Percentiles rank a stretch among this genome's conserved stretches.
Conservation (phyloP, 2,888 invertebrate genomes). For the Hipparchia sbordonii region DNA sequence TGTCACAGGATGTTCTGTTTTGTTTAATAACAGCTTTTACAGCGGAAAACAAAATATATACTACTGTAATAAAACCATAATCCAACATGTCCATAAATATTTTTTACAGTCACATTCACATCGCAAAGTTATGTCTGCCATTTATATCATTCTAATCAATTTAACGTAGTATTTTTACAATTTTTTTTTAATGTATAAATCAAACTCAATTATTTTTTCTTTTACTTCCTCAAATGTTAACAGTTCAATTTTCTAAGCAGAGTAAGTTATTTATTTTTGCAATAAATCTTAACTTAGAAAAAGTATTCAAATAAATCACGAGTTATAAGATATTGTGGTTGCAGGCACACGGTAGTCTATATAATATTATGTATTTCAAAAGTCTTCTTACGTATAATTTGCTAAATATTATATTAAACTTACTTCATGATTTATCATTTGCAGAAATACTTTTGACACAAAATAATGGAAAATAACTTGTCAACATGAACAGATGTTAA, state of each 20-base stretch:
- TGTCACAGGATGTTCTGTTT: no score
- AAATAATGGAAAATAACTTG: conserved; percentile 12
- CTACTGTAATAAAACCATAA: background rate
- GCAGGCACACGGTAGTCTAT: background rate
- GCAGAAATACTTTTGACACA: conserved; percentile 6
- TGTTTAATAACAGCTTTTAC: background rate
- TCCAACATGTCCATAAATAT: conserved; percentile 9
- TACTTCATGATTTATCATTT: no score
- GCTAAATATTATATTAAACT: no score
- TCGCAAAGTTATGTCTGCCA: conserved; percentile 27
- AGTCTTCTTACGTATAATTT: background rate
- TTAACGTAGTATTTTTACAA: background rate
- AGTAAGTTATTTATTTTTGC: no score
- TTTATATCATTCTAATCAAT: conserved; percentile 28
- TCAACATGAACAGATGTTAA: conserved; percentile 29
- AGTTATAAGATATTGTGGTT: no score
- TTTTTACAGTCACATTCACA: conserved; percentile 23
- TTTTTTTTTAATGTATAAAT: no score
- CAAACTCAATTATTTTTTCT: no score
- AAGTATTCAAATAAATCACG: no score
- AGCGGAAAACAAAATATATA: background rate
- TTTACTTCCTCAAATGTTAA: no score
- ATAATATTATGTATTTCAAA: background rate
- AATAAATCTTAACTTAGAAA: no score
- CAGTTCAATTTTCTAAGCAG: no score